These are phyloP conservation scores for Girardia tigrina DNA, from an alignment of 2,888 invertebrate species.

Conservation along the genomic window DNA sequence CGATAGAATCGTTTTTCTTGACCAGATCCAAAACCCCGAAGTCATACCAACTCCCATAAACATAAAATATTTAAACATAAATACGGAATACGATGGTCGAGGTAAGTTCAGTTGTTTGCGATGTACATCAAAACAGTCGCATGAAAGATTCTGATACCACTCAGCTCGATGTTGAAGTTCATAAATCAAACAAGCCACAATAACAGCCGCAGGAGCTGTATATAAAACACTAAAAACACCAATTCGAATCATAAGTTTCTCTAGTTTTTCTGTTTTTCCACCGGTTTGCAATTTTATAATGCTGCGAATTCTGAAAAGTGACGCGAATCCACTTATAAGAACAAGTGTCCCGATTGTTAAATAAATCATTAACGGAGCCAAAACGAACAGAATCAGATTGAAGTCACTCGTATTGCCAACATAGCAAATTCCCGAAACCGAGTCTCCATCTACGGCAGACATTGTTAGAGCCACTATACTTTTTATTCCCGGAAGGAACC, in stretches of 20 bases:
- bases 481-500: constrained; percentile 81
- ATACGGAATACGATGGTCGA: constrained; percentile 66
- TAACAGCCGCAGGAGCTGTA: constrained; percentile 78
- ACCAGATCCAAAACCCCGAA: constrained; percentile 92
- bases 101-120: neutral
- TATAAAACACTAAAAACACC: constrained; percentile 90
- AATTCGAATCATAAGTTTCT: constrained; percentile 88
- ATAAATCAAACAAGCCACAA: constrained; percentile 81
- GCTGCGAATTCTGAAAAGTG: constrained; percentile 80
- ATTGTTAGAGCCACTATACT: constrained; percentile 75
- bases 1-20: constrained; percentile 79
- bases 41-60: constrained; percentile 89
- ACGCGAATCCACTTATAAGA: constrained; percentile 68
- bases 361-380: constrained; percentile 76
- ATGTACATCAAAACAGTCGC: constrained; percentile 56
- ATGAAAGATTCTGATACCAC: constrained; percentile 70
- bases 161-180: constrained; percentile 74
- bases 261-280: constrained; percentile 74
- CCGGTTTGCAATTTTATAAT: constrained; percentile 66
- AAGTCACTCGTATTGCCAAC: constrained; percentile 29
- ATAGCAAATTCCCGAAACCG: constrained; percentile 61
- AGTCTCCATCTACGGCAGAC: constrained; percentile 86
- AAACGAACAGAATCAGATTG: constrained; percentile 57
- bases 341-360: constrained; percentile 69
- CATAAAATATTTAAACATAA: constrained; percentile 89